phyloP scores from a whole-genome alignment of 2,113 vertebrate genomes.

The Conger conger region DNA sequence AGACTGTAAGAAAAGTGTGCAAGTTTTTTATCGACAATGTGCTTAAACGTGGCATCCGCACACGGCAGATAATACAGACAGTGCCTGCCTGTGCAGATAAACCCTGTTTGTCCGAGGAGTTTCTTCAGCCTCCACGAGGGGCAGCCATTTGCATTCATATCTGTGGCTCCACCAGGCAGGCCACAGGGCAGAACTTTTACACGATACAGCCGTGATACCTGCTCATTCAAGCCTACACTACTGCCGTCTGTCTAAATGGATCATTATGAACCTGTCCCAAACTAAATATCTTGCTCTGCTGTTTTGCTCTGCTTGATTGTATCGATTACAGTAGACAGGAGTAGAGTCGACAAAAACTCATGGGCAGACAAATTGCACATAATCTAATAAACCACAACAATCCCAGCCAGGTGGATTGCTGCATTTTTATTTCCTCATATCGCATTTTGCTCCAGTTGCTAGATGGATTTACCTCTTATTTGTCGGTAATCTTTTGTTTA shows the following conservation, averaged over 20 bases:
- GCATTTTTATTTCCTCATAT: neutral
- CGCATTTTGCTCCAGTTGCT: neutral
- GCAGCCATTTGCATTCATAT: neutral
- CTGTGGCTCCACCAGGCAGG: neutral
- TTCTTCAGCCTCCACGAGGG: neutral
- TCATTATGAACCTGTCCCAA: neutral
- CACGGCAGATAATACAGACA: neutral
- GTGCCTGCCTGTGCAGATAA: conserved; percentile 29
- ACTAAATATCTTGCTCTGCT: neutral
- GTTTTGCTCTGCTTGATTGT: neutral
- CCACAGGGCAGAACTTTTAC: neutral
- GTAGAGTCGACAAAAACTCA: neutral
- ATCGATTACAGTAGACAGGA: neutral
- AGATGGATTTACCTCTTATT: neutral
- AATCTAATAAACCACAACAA: neutral
- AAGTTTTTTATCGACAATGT: no score
- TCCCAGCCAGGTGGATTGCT: neutral
- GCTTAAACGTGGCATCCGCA: neutral
- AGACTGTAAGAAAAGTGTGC: neutral
- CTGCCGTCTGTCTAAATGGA: neutral
- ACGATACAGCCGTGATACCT: neutral
- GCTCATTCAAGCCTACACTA: neutral
- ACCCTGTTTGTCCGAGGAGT: neutral
- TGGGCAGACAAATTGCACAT: neutral
- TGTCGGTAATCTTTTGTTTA: neutral